These are phyloP conservation scores for Sericinus montela DNA, from an alignment of 2,888 invertebrate genomes.

Conservation along the genomic window DNA sequence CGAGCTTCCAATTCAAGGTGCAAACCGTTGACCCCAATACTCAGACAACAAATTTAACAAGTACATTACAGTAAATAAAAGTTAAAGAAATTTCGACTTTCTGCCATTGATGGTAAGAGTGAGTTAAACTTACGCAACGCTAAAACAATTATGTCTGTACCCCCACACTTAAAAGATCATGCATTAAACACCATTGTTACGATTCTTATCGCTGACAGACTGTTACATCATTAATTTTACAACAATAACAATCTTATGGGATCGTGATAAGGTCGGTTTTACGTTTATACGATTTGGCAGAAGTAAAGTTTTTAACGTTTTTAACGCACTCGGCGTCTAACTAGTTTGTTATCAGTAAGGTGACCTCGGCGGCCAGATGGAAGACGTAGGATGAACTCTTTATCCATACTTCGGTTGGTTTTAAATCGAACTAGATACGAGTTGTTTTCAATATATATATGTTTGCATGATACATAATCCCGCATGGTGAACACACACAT, in stretches of 20 bases:
- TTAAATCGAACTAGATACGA: no score
- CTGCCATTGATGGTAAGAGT: not conserved
- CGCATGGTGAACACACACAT: no score
- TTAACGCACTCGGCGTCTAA: conserved; percentile 20
- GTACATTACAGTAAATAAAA: not conserved
- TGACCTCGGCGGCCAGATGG: conserved; percentile 33
- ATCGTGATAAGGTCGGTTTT: conserved; percentile 19
- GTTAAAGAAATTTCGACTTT: conserved; percentile 26
- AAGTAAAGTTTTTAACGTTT: not conserved
- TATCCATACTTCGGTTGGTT: not conserved
- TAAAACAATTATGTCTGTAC: conserved; percentile 24
- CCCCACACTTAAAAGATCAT: conserved; percentile 23
- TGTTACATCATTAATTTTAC: conserved; percentile 1
- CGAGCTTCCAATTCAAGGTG: conserved; percentile 60
- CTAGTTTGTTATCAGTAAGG: conserved; percentile 39
- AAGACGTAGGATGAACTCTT: conserved; percentile 19
- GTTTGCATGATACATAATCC: no score
- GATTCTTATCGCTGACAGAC: conserved; percentile 17
- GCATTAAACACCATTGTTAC: conserved; percentile 21
- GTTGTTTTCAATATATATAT: no score
- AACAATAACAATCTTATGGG: conserved; percentile 3
- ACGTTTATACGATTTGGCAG: not conserved
- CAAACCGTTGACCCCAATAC: conserved; percentile 67
- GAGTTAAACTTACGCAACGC: conserved; percentile 15
- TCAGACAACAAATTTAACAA: conserved; percentile 20